Evolutionary conservation across 1,140 invertebrate genomes (phyloP), one percentile per base, ranked within the genome.

Genomic region (Euwallacea fornicatus): DNA sequence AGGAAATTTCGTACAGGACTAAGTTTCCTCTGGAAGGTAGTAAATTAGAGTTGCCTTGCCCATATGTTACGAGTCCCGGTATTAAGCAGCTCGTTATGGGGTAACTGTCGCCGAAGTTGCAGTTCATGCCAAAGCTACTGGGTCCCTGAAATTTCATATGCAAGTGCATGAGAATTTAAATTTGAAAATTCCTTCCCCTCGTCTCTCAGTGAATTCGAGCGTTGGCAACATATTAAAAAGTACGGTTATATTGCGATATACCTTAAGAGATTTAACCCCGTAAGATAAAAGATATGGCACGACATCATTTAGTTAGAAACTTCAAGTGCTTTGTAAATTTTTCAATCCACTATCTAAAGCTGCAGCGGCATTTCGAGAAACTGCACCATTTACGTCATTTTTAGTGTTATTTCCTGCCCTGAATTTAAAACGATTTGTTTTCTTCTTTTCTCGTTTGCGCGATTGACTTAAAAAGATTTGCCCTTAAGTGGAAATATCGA

Each of bases 321-420:
- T 63, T 21, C n/a, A 63, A 63, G 61, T 63, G 61, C 44, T 63
- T 63, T 43, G 61, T 63, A 63, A 63, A 63, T 63, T 63, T 63
- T 63, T 47, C 61, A 63, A 61, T 63, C 21, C 61, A 41, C 61
- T 46, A 63, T 63, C 61, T 50, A 46, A 63, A 47, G 59, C 59
- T 61, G 21, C 59, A 42, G 44, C 61, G 61, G 61, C 61, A 7
- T 46, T 63, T 63, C 21, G 10, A 16, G 16, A 46, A 63, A 63
- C 61, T 63, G 61, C 61, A 47, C 44, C 61, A 47, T 63, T 63
- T 63, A 63, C 61, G 61, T 63, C 61, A 63, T 63, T 63, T 63
- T 63, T 63, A 63, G 13, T 63, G 61, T 63, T 63, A 63, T 63
- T 63, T 63, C 61, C 61, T 63, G 61, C 61, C 11, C 61, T 63